Percentiles rank a stretch among this genome's conserved stretches.
These are phyloP conservation scores for Eubasilissa splendida DNA, from an alignment of 2,888 invertebrate species.

Conservation along the genomic window DNA sequence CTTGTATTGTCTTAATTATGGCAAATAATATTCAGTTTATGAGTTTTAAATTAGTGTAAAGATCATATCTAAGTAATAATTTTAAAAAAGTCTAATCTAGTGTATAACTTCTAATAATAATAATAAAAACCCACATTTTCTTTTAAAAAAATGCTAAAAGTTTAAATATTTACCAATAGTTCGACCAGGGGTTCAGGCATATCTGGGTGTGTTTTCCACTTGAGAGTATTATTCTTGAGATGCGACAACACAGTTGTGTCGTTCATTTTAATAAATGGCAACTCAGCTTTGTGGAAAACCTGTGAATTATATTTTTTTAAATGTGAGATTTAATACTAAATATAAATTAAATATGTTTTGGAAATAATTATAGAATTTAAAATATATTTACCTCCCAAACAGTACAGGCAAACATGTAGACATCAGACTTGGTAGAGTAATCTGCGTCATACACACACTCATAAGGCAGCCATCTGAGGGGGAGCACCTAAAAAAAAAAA, in stretches of 20 bases:
- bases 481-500: slow-evolving; percentile 76
- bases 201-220: slow-evolving; percentile 79
- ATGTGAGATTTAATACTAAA: not conserved
- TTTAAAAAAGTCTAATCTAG: too few relatives aligned
- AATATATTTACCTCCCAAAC: slow-evolving; percentile 83
- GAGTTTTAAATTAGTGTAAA: too few relatives aligned
- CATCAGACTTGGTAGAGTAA: slow-evolving; percentile 93
- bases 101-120: not conserved
- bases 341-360: not conserved
- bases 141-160: not conserved
- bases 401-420: slow-evolving; percentile 91
- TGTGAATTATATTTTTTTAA: slow-evolving; percentile 58
- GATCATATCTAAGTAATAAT: too few relatives aligned
- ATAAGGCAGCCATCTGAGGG: slow-evolving; percentile 91
- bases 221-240: slow-evolving; percentile 76
- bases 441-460: slow-evolving; percentile 94
- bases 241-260: slow-evolving; percentile 82
- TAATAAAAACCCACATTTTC: too few relatives aligned
- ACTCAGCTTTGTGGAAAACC: slow-evolving; percentile 71
- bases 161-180: slow-evolving; percentile 67
- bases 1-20: too few relatives aligned
- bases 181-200: slow-evolving; percentile 76
- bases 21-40: too few relatives aligned
- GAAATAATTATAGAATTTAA: not conserved
- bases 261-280: slow-evolving; percentile 77